phyloP scores from a whole-genome alignment of 1,140 invertebrate genomes.

The Scylla paramamosain region DNA sequence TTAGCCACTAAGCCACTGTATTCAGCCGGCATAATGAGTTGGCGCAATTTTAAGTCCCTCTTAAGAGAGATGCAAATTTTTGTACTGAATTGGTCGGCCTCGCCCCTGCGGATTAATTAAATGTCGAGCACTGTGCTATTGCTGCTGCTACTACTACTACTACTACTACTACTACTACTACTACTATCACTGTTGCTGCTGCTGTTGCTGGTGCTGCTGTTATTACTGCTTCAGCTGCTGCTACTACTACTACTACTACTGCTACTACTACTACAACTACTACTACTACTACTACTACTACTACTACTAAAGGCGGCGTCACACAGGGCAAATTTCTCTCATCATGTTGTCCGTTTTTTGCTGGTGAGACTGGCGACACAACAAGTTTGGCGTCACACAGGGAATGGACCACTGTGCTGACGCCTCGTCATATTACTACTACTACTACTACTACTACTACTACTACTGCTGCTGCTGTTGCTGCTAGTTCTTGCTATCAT shows the following conservation, averaged over 20 bases:
- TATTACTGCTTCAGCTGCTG: not conserved
- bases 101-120: too few relatives aligned
- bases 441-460: not conserved
- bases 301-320: too few relatives aligned
- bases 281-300: slow-evolving; percentile 3
- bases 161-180: slow-evolving; percentile 22
- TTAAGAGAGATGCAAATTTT: too few relatives aligned
- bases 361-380: too few relatives aligned
- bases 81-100: too few relatives aligned
- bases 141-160: slow-evolving; percentile 17
- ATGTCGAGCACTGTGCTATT: slow-evolving; percentile 21
- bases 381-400: too few relatives aligned
- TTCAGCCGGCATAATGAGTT: too few relatives aligned
- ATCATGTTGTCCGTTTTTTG: too few relatives aligned
- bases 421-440: not conserved
- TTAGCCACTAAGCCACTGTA: too few relatives aligned
- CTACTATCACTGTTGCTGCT: slow-evolving; percentile 2
- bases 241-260: slow-evolving; percentile 21
- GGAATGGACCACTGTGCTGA: too few relatives aligned
- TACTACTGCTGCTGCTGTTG: not conserved
- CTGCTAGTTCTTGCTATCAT: not conserved
- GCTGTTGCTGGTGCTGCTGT: slow-evolving; percentile 5
- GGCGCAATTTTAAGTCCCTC: too few relatives aligned
- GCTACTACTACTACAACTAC: not conserved
- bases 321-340: too few relatives aligned